These are phyloP conservation scores for Drosophila funebris DNA, from an alignment of 1,140 invertebrate genomes.

Conservation along the genomic window DNA sequence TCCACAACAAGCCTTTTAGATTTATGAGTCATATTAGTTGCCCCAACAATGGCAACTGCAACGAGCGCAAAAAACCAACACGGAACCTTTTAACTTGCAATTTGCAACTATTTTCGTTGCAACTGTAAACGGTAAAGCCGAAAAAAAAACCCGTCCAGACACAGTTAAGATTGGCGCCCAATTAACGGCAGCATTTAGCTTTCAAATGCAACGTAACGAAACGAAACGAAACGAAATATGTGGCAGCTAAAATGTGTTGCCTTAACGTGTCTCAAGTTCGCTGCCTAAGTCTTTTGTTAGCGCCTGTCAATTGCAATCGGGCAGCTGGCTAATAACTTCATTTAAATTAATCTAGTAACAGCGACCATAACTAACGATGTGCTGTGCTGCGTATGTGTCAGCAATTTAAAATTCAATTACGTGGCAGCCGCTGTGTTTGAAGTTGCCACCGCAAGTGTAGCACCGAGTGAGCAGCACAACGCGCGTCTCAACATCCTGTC, in stretches of 20 bases:
- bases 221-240: conserved; percentile 26
- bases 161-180: conserved; percentile 67
- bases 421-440: conserved; percentile 47
- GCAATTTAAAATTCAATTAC: conserved; percentile 80
- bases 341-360: conserved; percentile 72
- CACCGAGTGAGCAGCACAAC: neutral
- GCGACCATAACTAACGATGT: too few species aligned
- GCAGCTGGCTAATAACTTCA: conserved; percentile 69
- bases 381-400: conserved; percentile 25
- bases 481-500: conserved; percentile 45
- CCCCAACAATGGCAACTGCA: conserved; percentile 22
- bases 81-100: conserved; percentile 79
- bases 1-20: conserved; percentile 72
- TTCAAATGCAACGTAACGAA: conserved; percentile 58
- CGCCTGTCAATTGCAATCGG: conserved; percentile 55
- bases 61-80: conserved; percentile 55
- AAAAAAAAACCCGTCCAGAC: conserved; percentile 34
- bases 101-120: conserved; percentile 74
- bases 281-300: conserved; percentile 61
- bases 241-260: conserved; percentile 26
- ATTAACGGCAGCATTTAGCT: conserved; percentile 76
- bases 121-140: conserved; percentile 50
- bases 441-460: conserved; percentile 56
- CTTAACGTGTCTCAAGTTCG: conserved; percentile 30
- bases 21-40: conserved; percentile 80